Percentiles rank a stretch among this genome's conserved stretches.
Conservation (phyloP, 1,140 invertebrate genomes). For the Pseudomyrmex cubaensis region DNA sequence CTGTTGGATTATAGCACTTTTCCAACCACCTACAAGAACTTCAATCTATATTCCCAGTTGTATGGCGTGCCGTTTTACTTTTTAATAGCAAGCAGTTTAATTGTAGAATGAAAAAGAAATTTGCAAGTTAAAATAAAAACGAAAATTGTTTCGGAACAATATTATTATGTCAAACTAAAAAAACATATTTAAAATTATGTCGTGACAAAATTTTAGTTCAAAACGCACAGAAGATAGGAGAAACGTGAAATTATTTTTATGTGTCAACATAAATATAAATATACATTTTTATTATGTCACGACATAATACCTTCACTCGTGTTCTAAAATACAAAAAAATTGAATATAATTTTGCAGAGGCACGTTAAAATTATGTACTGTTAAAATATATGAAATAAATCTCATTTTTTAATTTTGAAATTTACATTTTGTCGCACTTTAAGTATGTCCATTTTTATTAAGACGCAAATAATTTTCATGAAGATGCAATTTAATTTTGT, state of each 20-base stretch:
- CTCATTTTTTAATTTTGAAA: no score
- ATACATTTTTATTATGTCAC: neutral
- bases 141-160: neutral
- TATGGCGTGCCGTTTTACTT: no score
- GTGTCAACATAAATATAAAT: neutral
- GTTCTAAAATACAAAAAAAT: no score
- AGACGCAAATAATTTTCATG: no score
- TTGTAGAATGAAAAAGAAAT: neutral
- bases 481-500: no score
- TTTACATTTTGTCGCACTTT: no score
- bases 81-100: neutral
- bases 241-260: neutral
- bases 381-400: no score
- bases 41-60: slow-evolving; percentile 20
- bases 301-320: no score
- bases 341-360: no score
- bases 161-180: neutral
- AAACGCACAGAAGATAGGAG: neutral
- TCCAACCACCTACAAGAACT: slow-evolving; percentile 4
- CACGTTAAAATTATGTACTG: no score
- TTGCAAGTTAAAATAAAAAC: neutral
- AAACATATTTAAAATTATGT: slow-evolving; percentile 9
- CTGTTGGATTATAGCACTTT: slow-evolving; percentile 25
- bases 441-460: no score
- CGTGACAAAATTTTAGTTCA: neutral